phyloP scores from a whole-genome alignment of 2,888 invertebrate genomes.

The Portevinia maculata region DNA sequence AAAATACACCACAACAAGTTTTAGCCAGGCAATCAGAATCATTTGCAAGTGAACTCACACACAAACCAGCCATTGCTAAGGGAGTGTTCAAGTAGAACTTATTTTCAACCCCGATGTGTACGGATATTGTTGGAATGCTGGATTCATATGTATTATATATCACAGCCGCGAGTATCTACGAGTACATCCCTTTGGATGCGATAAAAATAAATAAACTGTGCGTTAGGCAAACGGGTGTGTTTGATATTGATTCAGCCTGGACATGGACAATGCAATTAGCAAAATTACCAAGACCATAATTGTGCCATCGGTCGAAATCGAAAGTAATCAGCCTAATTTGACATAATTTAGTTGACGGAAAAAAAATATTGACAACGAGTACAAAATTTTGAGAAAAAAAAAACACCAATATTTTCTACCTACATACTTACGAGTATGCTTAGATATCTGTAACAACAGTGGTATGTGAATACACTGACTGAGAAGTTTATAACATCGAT shows the following conservation, averaged over 20 bases:
- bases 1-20: slow-evolving; percentile 50
- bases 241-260: slow-evolving; percentile 8
- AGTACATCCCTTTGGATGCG: background rate
- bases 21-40: slow-evolving; percentile 28
- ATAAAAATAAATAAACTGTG: background rate
- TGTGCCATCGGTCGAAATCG: background rate
- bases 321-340: slow-evolving; percentile 17
- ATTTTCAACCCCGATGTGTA: background rate
- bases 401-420: too few relatives aligned
- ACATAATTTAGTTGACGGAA: slow-evolving; percentile 4
- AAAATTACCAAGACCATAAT: background rate
- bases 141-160: background rate
- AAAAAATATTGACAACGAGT: too few relatives aligned
- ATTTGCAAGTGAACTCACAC: background rate
- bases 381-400: too few relatives aligned
- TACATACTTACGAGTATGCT: too few relatives aligned
- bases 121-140: background rate
- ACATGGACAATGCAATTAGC: slow-evolving; percentile 18
- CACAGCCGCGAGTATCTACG: background rate
- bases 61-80: background rate
- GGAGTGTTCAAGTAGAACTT: background rate
- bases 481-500: background rate
- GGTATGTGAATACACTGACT: background rate
- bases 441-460: background rate
- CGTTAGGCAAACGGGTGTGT: background rate